Conservation (phyloP, 2,797 vertebrate genomes). For the Sebastes miniatus region DNA sequence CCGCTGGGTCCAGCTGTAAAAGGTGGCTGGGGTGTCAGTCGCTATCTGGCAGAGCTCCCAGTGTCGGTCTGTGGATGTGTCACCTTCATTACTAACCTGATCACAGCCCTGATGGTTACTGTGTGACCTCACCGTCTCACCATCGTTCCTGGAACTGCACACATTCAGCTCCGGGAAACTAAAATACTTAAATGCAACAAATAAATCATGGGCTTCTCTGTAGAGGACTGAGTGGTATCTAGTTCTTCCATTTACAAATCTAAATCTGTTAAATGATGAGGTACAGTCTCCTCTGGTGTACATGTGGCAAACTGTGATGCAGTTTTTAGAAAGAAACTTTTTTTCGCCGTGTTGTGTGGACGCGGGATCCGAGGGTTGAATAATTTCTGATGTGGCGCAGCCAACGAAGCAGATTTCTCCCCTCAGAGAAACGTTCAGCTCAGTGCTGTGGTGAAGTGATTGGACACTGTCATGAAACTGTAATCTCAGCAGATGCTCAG, state of each 20-base stretch:
- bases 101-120: constrained; percentile 28
- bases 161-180: constrained; percentile 27
- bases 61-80: constrained; percentile 44
- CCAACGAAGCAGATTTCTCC: not conserved
- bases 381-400: not conserved
- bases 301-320: not conserved
- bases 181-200: constrained; percentile 20
- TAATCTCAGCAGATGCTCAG: constrained; percentile 34
- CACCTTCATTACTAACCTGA: constrained; percentile 60
- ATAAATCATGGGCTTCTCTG: constrained; percentile 25
- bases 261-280: not conserved
- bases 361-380: not conserved
- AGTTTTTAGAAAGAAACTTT: not conserved
- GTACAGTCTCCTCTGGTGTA: not conserved
- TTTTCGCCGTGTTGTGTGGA: not conserved
- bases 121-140: constrained; percentile 50
- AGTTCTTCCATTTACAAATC: not conserved
- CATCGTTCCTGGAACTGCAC: constrained; percentile 54
- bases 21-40: constrained; percentile 24
- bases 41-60: constrained; percentile 53
- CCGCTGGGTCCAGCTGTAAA: constrained; percentile 33
- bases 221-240: not conserved
- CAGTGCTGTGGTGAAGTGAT: constrained; percentile 16
- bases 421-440: not conserved
- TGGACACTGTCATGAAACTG: constrained; percentile 6